These are phyloP conservation scores for Onychostoma macrolepis DNA, from an alignment of 2,113 vertebrate species.

Conservation along the genomic window DNA sequence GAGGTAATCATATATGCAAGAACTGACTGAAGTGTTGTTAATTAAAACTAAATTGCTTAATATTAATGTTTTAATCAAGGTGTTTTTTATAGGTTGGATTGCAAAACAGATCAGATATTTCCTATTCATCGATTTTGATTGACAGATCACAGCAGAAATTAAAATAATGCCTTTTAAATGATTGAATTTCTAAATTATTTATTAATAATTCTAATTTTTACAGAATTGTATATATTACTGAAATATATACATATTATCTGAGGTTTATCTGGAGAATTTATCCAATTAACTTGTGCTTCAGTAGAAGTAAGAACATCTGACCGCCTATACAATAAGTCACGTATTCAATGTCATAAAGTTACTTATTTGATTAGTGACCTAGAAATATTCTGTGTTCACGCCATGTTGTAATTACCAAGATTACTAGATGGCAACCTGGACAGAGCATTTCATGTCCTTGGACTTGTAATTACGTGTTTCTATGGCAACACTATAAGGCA, in stretches of 20 bases:
- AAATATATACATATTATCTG: too few species aligned
- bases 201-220: too few species aligned
- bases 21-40: slow-evolving; percentile 4
- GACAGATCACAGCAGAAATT: background rate
- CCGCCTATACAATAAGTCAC: background rate
- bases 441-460: background rate
- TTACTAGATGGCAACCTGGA: background rate
- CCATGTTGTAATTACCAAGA: background rate
- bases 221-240: too few species aligned
- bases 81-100: background rate
- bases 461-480: background rate
- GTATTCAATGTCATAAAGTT: background rate
- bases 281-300: background rate
- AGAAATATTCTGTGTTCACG: background rate
- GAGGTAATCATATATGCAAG: background rate
- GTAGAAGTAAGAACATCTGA: background rate
- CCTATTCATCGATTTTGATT: background rate
- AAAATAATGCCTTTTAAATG: background rate
- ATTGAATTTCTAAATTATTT: too few species aligned
- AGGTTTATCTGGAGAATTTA: background rate
- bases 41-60: background rate
- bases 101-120: background rate
- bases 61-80: background rate
- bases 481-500: background rate
- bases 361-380: background rate